Conservation (phyloP, 2,113 vertebrate genomes). For the Oreochromis spilurus region DNA sequence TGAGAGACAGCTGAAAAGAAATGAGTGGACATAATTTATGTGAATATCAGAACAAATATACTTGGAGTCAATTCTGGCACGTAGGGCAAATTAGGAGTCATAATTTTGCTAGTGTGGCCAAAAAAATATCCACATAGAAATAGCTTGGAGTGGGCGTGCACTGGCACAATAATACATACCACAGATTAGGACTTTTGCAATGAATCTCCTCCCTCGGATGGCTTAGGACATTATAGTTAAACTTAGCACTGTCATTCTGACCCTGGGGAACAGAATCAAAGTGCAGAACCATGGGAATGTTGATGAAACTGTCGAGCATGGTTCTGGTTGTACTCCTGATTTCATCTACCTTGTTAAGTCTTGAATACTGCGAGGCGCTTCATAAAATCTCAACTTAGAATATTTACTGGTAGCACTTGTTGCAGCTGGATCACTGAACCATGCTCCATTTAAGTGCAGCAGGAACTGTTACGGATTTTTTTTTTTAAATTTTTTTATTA, state of each 20-base stretch:
- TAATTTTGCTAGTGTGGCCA: not conserved
- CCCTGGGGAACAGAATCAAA: not conserved
- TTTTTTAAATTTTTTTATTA: not conserved
- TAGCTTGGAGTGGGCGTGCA: not conserved
- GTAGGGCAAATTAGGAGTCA: not conserved
- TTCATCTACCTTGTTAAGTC: not conserved
- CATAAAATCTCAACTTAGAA: not conserved
- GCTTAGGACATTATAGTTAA: not conserved
- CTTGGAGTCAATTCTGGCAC: not conserved
- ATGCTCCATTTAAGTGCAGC: not conserved
- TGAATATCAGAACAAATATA: not conserved
- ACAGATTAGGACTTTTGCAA: not conserved
- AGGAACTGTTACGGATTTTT: accelerated
- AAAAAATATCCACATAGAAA: not conserved
- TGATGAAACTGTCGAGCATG: not conserved
- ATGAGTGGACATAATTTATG: not conserved
- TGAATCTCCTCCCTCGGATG: not conserved
- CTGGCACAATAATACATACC: not conserved
- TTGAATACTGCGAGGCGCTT: not conserved
- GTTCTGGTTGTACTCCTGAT: not conserved
- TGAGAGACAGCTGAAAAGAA: not conserved
- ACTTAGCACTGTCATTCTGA: not conserved
- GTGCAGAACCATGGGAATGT: not conserved
- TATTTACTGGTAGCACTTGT: not conserved
- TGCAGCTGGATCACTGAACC: not conserved